Base-by-base conservation (phyloP, 1,140 invertebrate genomes). In the Drosophila obscura region DNA sequence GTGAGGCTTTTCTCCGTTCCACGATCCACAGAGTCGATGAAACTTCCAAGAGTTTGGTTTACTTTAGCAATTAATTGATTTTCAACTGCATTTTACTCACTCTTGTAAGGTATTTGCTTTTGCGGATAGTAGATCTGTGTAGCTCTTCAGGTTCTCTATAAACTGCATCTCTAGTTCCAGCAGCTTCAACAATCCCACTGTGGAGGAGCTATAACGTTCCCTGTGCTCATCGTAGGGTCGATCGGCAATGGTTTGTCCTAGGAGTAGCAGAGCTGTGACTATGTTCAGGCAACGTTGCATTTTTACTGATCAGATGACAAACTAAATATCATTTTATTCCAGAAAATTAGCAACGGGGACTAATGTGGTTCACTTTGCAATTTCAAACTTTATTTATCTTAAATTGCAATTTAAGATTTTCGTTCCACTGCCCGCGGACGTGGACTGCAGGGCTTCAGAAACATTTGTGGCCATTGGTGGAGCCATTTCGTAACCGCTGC, bases 401-500 rank as follows among this genome's bases (percentile, higher is more conserved):
- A n/a, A 15, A 13, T 51, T 51, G 1, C 28, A 55, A 31, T 5
- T 55, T 41, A 16, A 2, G 58, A 31, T 1, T 15, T 26, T 26
- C 7, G 2, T 39, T 65, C 39, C 8, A 2, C 5, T n/a, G 6
- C 1, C 22, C 22, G 44, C 11, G 51, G 44, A 28, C 16, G 19
- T 11, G 50, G 45, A 28, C n/a, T 15, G 41, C 78, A 81, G 24
- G 53, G 78, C 22, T 82, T 82, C 0, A 50, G 28, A 50, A 81
- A 81, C 15, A 77, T n/a, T 45, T 81, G 79, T 0, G 77, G 52
- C 2, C 2, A 7, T 7, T 43, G 41, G 35, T 80, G 77, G 0
- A 81, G 2, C 77, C 77, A 80, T 43, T 81, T 81, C 5, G 57
- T 81, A 3, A 81, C 41, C 0, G 73, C 78, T 81, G 5, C 39